phyloP scores from a whole-genome alignment of 2,113 vertebrate genomes.

The Corynorhinus townsendii region DNA sequence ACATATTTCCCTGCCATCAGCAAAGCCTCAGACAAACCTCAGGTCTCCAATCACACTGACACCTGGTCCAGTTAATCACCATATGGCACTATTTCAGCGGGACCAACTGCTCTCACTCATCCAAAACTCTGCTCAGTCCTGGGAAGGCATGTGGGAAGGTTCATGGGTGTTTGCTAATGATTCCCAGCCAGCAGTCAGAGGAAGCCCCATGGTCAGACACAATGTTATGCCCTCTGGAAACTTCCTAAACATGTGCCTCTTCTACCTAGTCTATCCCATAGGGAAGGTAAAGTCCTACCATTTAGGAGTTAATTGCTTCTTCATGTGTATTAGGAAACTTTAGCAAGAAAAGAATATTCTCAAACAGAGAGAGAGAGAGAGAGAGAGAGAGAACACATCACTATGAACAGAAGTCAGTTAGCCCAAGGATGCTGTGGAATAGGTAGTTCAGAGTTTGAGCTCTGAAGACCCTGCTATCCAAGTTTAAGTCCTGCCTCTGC shows the following conservation, averaged over 20 bases:
- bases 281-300: not conserved
- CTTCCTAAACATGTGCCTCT: not conserved
- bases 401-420: not conserved
- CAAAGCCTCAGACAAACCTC: constrained; percentile 21
- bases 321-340: not conserved
- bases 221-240: constrained; percentile 23
- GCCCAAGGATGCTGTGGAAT: too few relatives aligned
- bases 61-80: constrained; percentile 56
- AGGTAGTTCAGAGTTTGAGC: too few relatives aligned
- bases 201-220: constrained; percentile 47
- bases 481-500: not conserved
- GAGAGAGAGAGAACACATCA: not conserved
- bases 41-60: constrained; percentile 19
- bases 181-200: constrained; percentile 28
- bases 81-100: constrained; percentile 37
- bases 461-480: not conserved
- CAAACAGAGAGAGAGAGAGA: not conserved
- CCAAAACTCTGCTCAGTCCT: not conserved
- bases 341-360: not conserved
- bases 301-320: not conserved
- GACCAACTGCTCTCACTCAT: constrained; percentile 20
- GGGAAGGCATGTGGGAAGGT: not conserved
- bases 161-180: not conserved
- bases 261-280: not conserved
- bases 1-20: not conserved